Evolutionary conservation across 2,113 vertebrate genomes (phyloP), one percentile per base, ranked within the genome.

Genomic region (Notothenia coriiceps): DNA sequence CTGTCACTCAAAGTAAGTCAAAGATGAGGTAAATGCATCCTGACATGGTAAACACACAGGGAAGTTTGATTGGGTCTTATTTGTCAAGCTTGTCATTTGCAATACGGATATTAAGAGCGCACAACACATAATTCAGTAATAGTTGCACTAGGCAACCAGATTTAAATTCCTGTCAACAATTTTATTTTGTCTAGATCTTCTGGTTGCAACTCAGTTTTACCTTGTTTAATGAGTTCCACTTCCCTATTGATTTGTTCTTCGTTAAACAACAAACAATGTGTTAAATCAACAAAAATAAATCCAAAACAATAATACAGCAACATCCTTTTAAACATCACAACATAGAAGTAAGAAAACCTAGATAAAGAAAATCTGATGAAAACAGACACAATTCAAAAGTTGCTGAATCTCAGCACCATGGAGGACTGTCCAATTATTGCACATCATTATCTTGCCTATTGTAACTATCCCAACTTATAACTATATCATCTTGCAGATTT

Each of bases 21-120:
- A 35, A 59, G 52, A 80, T 71, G 79, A 82, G 59, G 62, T 52
- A 67, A 83, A 83, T 66, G 29, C 74, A 78, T 82, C 75, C 67
- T 8, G 57, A 47, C 51, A 66, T 43, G 43, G 50, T 70, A 70
- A 84, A 80, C 62, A 77, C n/a, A 61, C 5, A 51, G 44, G 50
- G 54, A 66, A 18, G 55, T 11, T 12, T 67, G 51, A 82, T 20
- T 47, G 13, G 40, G 7, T 77, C 78, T 65, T 65, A 64, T 80
- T 77, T 52, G 46, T 61, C 4, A 0, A 29, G 15, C 20, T n/a
- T 73, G 70, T 82, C 72, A 62, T 61, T 56, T 46, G 22, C 50
- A 57, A 75, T 35, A 52, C 70, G 59, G 49, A 62, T 66, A 81
- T 70, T 63, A 50, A 71, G 33, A 43, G 62, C 15, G 35, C n/a